phyloP scores from a whole-genome alignment of 2,888 invertebrate species.

The Protonemura montana region DNA sequence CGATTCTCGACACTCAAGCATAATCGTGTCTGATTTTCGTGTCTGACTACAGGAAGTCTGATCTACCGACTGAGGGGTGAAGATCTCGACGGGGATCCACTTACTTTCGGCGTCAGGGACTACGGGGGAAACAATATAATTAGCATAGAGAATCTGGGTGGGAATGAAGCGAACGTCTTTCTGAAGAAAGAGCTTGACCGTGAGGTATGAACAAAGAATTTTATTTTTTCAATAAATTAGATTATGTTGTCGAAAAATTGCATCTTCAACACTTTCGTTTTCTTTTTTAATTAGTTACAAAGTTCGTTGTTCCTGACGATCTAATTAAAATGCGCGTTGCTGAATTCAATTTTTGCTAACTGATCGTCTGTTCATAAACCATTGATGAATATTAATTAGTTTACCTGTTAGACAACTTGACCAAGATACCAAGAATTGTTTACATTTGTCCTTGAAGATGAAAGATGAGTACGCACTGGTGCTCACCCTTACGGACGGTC shows the following conservation, averaged over 20 bases:
- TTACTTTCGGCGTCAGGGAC: conserved; percentile 83
- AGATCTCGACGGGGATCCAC: conserved; percentile 85
- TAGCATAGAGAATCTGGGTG: conserved; percentile 80
- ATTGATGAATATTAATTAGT: background rate
- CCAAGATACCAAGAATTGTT: background rate
- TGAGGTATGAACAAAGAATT: conserved; percentile 73
- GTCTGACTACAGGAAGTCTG: conserved; percentile 70
- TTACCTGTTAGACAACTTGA: background rate
- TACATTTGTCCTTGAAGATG: conserved; percentile 61
- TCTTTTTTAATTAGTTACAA: conserved; percentile 18
- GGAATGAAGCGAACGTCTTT: conserved; percentile 86
- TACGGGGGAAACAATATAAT: conserved; percentile 82
- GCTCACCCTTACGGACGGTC: conserved; percentile 86
- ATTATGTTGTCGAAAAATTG: too few relatives aligned
- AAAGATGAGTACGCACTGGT: conserved; percentile 90
- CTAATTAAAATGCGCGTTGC: conserved; percentile 40
- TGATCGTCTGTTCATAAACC: background rate
- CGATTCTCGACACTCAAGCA: background rate
- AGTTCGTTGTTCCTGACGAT: conserved; percentile 48
- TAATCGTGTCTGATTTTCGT: background rate
- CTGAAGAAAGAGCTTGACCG: conserved; percentile 89
- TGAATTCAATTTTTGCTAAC: background rate
- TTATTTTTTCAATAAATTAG: too few relatives aligned
- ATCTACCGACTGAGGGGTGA: conserved; percentile 83
- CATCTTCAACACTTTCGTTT: background rate